These are phyloP conservation scores for Tenualosa ilisha DNA, from an alignment of 2,797 vertebrate genomes.

Conservation along the genomic window DNA sequence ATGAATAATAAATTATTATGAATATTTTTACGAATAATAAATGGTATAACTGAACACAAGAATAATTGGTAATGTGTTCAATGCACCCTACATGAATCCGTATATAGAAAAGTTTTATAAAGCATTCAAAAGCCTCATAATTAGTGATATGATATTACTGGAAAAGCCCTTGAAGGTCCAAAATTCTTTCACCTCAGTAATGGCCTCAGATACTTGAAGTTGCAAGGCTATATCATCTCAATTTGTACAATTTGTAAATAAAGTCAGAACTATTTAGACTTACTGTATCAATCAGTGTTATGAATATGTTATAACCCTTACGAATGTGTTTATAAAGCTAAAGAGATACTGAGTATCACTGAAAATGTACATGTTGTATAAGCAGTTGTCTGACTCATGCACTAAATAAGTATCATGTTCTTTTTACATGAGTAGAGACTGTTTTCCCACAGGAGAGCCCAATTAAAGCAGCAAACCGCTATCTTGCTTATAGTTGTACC, in stretches of 20 bases:
- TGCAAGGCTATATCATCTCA: neutral
- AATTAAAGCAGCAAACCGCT: neutral
- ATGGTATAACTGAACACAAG: too few species aligned
- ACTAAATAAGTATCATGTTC: neutral
- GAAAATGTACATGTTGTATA: neutral
- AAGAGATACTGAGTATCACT: too few species aligned
- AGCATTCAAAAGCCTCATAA: too few species aligned
- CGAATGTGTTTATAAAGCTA: too few species aligned
- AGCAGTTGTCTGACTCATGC: neutral
- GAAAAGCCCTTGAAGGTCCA: neutral
- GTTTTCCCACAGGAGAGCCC: neutral
- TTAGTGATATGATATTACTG: too few species aligned
- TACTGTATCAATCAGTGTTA: too few species aligned
- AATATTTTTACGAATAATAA: too few species aligned
- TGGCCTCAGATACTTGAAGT: neutral
- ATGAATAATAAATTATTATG: too few species aligned
- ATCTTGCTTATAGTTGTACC: neutral
- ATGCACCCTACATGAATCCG: too few species aligned
- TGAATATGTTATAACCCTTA: too few species aligned
- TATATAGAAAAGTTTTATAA: too few species aligned
- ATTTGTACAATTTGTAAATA: neutral
- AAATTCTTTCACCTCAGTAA: neutral
- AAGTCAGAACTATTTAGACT: too few species aligned
- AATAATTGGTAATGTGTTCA: neutral
- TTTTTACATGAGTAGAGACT: neutral